phyloP scores from a whole-genome alignment of 2,113 vertebrate species.

The Nothobranchius kuhntae region DNA sequence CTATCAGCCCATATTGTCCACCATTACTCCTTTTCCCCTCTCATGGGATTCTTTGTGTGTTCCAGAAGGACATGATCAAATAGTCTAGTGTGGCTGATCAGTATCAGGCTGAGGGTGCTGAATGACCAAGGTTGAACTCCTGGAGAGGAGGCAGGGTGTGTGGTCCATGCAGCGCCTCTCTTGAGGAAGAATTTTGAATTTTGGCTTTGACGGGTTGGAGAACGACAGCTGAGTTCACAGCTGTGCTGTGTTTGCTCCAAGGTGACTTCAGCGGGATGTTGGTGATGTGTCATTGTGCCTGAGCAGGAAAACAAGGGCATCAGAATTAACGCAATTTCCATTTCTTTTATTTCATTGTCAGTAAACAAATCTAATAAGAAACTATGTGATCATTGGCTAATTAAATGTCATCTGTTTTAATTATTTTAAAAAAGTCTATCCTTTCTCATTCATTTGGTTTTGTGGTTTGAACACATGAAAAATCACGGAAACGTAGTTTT shows the following conservation, averaged over 20 bases:
- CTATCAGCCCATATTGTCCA: constrained; percentile 19
- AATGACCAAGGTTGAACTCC: constrained; percentile 50
- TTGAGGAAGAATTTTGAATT: constrained; percentile 26
- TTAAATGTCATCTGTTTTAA: constrained; percentile 2
- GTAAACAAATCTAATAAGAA: constrained; percentile 24
- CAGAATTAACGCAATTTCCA: not conserved
- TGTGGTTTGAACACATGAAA: constrained; percentile 15
- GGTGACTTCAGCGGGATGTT: constrained; percentile 55
- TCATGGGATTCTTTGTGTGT: constrained; percentile 8
- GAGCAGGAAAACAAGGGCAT: not conserved
- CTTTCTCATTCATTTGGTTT: not conserved
- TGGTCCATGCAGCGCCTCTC: constrained; percentile 1
- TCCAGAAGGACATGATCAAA: not conserved
- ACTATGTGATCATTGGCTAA: constrained; percentile 5
- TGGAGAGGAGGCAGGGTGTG: constrained; percentile 9
- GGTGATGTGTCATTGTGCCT: constrained; percentile 35
- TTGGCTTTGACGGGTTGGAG: constrained; percentile 22
- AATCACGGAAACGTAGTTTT: constrained; percentile 20
- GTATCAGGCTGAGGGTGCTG: constrained; percentile 7
- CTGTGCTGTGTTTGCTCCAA: constrained; percentile 45
- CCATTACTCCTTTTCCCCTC: not conserved
- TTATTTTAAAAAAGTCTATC: not conserved
- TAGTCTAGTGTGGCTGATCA: not conserved
- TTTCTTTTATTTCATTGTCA: constrained; percentile 1
- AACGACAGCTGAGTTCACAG: constrained; percentile 41